Percentiles rank a stretch among this genome's conserved stretches.
Evolutionary conservation across 2,797 vertebrate genomes (phyloP).

Genomic region (Dendrocincla tyrannina): DNA sequence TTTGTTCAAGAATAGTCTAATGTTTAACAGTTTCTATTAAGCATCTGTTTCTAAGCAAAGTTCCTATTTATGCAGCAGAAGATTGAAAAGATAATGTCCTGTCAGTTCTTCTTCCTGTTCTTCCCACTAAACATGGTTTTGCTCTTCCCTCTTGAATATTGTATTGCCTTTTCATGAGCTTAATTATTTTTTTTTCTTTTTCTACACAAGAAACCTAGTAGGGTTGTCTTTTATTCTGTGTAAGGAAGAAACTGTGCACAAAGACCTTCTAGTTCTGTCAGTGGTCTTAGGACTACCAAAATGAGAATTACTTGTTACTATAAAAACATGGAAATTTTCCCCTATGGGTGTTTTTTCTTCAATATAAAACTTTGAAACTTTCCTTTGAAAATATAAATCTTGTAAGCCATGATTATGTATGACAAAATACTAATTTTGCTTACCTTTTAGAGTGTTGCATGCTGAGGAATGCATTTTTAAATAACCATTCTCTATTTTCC

Average conservation of each 20-base stretch:
- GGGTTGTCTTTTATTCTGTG: not conserved
- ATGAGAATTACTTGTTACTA: not conserved
- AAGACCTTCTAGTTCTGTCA: not conserved
- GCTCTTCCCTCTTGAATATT: not conserved
- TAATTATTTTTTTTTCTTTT: not conserved
- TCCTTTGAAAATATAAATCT: not conserved
- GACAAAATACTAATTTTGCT: not conserved
- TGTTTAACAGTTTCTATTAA: not conserved
- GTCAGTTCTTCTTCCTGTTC: not conserved
- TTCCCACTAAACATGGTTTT: not conserved
- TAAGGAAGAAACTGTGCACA: not conserved
- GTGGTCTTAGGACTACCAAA: not conserved
- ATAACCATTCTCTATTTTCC: not conserved
- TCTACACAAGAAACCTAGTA: not conserved
- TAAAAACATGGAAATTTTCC: not conserved
- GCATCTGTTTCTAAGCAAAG: not conserved
- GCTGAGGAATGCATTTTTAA: not conserved
- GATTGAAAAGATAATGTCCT: not conserved
- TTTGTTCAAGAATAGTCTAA: not conserved
- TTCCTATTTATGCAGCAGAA: not conserved
- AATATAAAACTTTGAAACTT: not conserved
- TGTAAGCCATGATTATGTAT: not conserved
- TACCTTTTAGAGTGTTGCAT: not conserved
- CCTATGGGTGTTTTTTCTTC: not conserved
- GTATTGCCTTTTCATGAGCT: not conserved